phyloP scores from a whole-genome alignment of 1,140 invertebrate genomes.

The Diachasma alloeum region DNA sequence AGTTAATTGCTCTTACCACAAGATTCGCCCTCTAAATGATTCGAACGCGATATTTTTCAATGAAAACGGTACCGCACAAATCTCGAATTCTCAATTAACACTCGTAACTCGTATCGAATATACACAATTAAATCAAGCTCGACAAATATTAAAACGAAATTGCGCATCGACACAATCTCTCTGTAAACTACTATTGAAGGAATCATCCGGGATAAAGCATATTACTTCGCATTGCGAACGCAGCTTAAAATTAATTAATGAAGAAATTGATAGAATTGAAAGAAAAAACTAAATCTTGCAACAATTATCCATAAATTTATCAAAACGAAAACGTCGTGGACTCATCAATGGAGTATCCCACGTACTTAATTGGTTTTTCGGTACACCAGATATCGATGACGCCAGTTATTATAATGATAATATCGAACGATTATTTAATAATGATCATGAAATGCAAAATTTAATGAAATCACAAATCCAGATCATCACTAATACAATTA shows the following conservation, averaged over 20 bases:
- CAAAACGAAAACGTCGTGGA: slow-evolving; percentile 22
- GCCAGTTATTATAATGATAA: too few species aligned
- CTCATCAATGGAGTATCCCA: too few species aligned
- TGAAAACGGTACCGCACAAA: slow-evolving; percentile 26
- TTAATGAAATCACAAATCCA: slow-evolving; percentile 34
- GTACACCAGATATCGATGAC: too few species aligned
- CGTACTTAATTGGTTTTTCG: too few species aligned
- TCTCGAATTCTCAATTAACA: slow-evolving; percentile 29
- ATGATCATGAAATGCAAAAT: slow-evolving; percentile 32
- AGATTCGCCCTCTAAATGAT: neutral
- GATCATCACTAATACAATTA: slow-evolving; percentile 25
- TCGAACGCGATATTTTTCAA: slow-evolving; percentile 32
- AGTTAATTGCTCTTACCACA: neutral
- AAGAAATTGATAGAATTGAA: slow-evolving; percentile 23
- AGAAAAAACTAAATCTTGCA: slow-evolving; percentile 28
- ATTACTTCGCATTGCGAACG: slow-evolving; percentile 21
- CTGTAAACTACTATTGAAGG: neutral
- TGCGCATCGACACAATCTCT: neutral
- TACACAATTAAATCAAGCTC: slow-evolving; percentile 15
- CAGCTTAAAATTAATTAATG: neutral
- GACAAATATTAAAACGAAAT: neutral
- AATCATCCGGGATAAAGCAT: neutral
- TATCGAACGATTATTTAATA: slow-evolving; percentile 33
- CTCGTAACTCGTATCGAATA: slow-evolving; percentile 32
- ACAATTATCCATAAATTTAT: slow-evolving; percentile 27